Conservation (phyloP, 2,797 vertebrate genomes). For the Trichosurus vulpecula region DNA sequence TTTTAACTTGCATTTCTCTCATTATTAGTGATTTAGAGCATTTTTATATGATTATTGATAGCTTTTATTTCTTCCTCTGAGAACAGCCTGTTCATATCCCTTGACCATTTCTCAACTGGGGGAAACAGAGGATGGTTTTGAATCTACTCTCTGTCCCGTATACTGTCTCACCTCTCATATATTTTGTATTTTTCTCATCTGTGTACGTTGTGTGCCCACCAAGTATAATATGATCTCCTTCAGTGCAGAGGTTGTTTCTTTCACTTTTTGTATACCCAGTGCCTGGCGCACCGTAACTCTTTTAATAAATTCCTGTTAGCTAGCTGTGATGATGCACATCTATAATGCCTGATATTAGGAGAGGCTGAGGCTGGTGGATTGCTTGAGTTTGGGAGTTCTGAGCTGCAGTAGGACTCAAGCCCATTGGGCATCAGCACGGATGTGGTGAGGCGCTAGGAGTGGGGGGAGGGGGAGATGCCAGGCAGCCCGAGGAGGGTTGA, state of each 20-base stretch:
- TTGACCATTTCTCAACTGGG: neutral
- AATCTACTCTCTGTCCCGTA: neutral
- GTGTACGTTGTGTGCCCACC: no score
- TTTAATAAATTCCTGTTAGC: neutral
- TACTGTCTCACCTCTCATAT: neutral
- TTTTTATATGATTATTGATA: neutral
- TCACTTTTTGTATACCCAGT: neutral
- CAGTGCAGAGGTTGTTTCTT: neutral
- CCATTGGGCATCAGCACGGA: no score
- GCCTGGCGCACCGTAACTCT: neutral
- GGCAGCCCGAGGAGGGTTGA: neutral
- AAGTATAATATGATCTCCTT: no score
- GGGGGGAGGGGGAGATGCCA: no score
- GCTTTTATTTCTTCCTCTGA: neutral
- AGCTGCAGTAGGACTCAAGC: neutral
- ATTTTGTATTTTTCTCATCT: no score
- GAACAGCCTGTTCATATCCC: neutral
- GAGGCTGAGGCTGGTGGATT: neutral
- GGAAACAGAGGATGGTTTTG: neutral
- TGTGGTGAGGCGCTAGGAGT: neutral
- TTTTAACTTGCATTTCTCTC: neutral
- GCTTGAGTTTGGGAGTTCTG: neutral
- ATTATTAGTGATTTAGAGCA: neutral
- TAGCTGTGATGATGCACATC: no score
- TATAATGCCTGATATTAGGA: no score